Conservation (phyloP, 2,113 vertebrate genomes). For the Ceyx margarethae region DNA sequence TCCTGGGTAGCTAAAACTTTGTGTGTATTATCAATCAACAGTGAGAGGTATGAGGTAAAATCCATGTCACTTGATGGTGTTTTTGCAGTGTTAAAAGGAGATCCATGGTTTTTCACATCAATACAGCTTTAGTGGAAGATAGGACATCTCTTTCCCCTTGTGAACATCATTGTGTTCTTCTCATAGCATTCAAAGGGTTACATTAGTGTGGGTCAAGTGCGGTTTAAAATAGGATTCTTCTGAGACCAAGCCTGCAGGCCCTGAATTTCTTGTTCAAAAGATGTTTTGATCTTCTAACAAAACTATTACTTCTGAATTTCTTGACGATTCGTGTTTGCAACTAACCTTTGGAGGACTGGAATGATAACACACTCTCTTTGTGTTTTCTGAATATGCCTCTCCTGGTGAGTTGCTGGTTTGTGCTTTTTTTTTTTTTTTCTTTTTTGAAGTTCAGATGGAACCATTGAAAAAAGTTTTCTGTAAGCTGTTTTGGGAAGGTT, state of each 20-base stretch:
- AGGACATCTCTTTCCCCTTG: not conserved
- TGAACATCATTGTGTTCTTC: slow-evolving; percentile 10
- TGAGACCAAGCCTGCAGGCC: slow-evolving; percentile 68
- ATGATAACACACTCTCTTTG: slow-evolving; percentile 50
- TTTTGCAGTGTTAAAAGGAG: not conserved
- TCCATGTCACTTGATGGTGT: not conserved
- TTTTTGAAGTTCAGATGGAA: slow-evolving; percentile 41
- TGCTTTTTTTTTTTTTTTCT: not conserved
- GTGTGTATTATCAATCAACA: not conserved
- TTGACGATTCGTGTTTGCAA: not conserved
- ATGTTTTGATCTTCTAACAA: slow-evolving; percentile 73
- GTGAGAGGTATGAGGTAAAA: not conserved
- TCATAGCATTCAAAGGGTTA: slow-evolving; percentile 38
- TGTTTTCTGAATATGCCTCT: slow-evolving; percentile 27
- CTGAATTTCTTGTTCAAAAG: slow-evolving; percentile 39
- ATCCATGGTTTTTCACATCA: not conserved
- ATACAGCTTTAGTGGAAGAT: not conserved
- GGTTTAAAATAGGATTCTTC: slow-evolving; percentile 65
- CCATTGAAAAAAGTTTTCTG: not conserved
- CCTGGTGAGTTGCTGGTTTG: not conserved
- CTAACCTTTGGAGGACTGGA: slow-evolving; percentile 50
- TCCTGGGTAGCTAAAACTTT: not conserved
- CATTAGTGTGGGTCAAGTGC: slow-evolving; percentile 21
- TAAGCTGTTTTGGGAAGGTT: not conserved
- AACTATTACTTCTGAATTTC: slow-evolving; percentile 64